Percentiles rank a stretch among this genome's conserved stretches.
Conservation (phyloP, 2,797 vertebrate species). For the Periophthalmus magnuspinnatus region DNA sequence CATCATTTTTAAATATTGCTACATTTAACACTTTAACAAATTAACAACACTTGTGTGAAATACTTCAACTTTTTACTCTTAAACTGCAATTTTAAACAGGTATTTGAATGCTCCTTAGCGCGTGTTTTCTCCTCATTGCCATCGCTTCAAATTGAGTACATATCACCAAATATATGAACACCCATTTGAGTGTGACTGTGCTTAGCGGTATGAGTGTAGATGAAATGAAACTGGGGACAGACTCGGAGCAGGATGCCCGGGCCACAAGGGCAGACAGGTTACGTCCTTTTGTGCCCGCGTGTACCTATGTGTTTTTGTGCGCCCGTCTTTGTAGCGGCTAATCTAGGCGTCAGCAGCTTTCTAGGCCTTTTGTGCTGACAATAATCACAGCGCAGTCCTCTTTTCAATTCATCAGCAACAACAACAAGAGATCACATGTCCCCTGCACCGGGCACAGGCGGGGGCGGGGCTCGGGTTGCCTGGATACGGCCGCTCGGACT, state of each 20-base stretch:
- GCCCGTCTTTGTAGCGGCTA: constrained; percentile 72
- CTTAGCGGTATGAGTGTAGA: constrained; percentile 10
- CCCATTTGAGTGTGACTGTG: neutral
- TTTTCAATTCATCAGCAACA: constrained; percentile 90
- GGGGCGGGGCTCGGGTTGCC: constrained; percentile 59
- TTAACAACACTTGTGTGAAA: too few relatives aligned
- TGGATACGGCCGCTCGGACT: constrained; percentile 56
- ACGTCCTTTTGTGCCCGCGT: constrained; percentile 33
- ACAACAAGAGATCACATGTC: constrained; percentile 84
- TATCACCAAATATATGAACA: neutral
- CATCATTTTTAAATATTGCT: too few relatives aligned
- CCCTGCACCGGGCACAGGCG: constrained; percentile 30
- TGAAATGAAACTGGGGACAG: constrained; percentile 28
- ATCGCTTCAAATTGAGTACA: too few relatives aligned
- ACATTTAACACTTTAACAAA: too few relatives aligned
- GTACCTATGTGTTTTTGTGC: constrained; percentile 53
- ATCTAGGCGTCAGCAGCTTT: constrained; percentile 91
- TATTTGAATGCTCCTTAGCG: too few relatives aligned
- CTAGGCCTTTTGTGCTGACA: constrained; percentile 92
- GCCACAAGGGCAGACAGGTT: constrained; percentile 58
- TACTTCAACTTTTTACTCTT: too few relatives aligned
- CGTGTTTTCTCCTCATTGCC: neutral
- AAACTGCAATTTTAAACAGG: too few relatives aligned
- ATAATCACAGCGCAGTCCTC: constrained; percentile 82
- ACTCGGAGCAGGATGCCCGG: constrained; percentile 41